Percentiles rank a stretch among this genome's conserved stretches.
Conservation (phyloP, 2,113 vertebrate genomes). For the Synodontis membranacea region DNA sequence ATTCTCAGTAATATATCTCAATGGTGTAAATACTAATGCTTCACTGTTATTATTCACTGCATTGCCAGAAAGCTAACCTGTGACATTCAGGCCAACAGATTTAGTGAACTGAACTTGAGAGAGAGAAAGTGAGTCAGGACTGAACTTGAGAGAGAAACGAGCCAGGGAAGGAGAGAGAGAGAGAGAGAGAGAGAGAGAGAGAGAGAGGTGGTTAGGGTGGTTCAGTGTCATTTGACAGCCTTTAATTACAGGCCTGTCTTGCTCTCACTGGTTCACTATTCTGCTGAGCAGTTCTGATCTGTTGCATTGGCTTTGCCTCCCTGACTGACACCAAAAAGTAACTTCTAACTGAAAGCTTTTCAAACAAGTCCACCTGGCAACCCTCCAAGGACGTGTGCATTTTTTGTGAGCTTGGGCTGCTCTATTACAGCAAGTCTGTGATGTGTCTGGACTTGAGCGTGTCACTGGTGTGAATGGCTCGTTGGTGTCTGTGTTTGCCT, state of each 20-base stretch:
- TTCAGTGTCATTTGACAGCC: constrained; percentile 66
- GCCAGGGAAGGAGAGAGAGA: constrained; percentile 9
- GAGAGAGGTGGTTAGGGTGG: constrained; percentile 43
- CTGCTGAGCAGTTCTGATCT: constrained; percentile 69
- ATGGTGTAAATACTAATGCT: constrained; percentile 5
- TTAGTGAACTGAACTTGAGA: constrained; percentile 32
- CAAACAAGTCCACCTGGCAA: constrained; percentile 75
- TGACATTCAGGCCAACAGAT: constrained; percentile 9
- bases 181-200: constrained; percentile 15
- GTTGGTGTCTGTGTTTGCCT: constrained; percentile 31
- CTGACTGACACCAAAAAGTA: constrained; percentile 51
- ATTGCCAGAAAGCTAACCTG: constrained; percentile 15
- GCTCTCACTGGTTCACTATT: constrained; percentile 60
- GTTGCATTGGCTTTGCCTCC: constrained; percentile 58
- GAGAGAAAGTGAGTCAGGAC: constrained; percentile 28
- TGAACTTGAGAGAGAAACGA: constrained; percentile 26
- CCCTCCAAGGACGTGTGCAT: constrained; percentile 77
- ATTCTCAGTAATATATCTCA: not conserved
- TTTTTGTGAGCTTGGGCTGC: constrained; percentile 75
- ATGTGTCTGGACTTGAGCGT: constrained; percentile 58
- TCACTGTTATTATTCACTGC: constrained; percentile 21
- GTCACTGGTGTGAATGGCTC: constrained; percentile 56
- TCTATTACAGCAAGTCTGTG: constrained; percentile 80
- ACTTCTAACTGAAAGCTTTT: constrained; percentile 77
- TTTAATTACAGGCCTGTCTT: constrained; percentile 65